Percentiles rank a stretch among this genome's conserved stretches.
Evolutionary conservation across 2,797 vertebrate genomes (phyloP).

Genomic region (Darevskia mixta): DNA sequence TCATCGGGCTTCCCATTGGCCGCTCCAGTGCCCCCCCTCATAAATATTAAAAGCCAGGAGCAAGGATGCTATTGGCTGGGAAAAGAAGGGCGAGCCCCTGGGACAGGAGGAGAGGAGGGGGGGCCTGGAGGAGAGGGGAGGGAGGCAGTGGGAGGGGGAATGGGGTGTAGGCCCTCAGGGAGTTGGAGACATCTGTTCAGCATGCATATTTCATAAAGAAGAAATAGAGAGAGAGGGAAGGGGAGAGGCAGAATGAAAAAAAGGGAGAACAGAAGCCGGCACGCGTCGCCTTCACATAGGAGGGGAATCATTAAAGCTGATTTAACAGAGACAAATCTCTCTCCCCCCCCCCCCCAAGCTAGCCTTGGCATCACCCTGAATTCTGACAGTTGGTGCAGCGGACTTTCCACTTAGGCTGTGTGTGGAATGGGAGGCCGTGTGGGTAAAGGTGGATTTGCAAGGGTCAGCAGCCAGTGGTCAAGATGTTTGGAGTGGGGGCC

Average conservation of each 20-base stretch:
- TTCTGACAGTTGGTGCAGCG: not conserved
- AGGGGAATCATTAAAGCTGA: fast-evolving
- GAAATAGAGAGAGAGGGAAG: conserved; percentile 72
- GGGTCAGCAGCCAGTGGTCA: not conserved
- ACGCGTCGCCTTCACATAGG: not conserved
- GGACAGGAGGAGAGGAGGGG: conserved; percentile 57
- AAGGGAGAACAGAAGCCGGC: not conserved
- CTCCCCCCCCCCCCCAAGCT: fast-evolving
- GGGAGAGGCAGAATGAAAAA: not conserved
- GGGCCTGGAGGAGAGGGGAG: conserved; percentile 62
- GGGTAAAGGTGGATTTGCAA: not conserved
- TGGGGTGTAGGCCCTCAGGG: conserved; percentile 48
- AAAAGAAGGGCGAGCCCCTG: conserved; percentile 62
- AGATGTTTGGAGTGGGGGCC: not conserved
- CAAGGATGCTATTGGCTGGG: conserved; percentile 71
- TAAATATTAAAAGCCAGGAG: conserved; percentile 79
- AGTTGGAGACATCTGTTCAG: conserved; percentile 81
- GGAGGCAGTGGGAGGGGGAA: conserved; percentile 54
- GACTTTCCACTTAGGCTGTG: fast-evolving
- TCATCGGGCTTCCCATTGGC: conserved; percentile 76
- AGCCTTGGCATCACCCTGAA: not conserved
- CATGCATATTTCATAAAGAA: conserved; percentile 84
- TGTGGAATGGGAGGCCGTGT: not conserved
- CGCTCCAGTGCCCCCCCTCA: conserved; percentile 67
- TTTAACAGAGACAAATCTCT: fast-evolving